Conservation (phyloP, 2,797 vertebrate species). For the Enteromius mattozi region DNA sequence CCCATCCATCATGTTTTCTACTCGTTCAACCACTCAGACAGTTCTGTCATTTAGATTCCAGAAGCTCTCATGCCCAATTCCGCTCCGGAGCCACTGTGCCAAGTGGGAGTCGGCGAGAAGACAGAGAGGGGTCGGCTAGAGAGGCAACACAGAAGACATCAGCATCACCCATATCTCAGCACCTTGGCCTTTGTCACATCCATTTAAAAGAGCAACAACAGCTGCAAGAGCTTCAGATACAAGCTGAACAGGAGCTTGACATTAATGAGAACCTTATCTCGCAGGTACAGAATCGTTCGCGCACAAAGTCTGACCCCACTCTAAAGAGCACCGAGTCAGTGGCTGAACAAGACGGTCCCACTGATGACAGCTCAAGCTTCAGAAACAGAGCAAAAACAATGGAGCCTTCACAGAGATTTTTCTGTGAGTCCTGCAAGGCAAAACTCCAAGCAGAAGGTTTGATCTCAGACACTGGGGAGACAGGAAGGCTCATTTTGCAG, state of each 20-base stretch:
- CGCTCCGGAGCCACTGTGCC: conserved; percentile 80
- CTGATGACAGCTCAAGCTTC: conserved; percentile 77
- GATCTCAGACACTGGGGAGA: conserved; percentile 67
- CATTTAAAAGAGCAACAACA: conserved; percentile 94
- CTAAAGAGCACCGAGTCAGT: conserved; percentile 89
- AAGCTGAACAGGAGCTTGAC: conserved; percentile 84
- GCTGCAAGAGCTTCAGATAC: conserved; percentile 86
- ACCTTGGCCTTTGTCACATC: conserved; percentile 95
- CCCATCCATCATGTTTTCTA: conserved; percentile 74
- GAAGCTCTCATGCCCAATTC: conserved; percentile 85
- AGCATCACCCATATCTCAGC: conserved; percentile 85
- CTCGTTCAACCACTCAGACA: conserved; percentile 81
- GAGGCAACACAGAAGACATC: conserved; percentile 74
- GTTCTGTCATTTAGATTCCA: conserved; percentile 93
- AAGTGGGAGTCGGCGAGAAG: conserved; percentile 86
- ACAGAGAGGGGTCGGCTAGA: conserved; percentile 83
- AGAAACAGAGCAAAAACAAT: conserved; percentile 89
- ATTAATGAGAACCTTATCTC: conserved; percentile 96
- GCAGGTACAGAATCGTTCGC: conserved; percentile 87
- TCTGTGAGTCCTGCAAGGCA: conserved; percentile 95
- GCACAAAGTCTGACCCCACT: conserved; percentile 96
- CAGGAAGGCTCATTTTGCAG: conserved; percentile 62
- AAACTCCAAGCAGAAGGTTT: conserved; percentile 81
- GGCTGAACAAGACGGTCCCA: conserved; percentile 73
- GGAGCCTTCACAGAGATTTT: conserved; percentile 84